Percentiles rank a stretch among this genome's conserved stretches.
Conservation (phyloP, 2,888 invertebrate species). For the Hololepta plana region DNA sequence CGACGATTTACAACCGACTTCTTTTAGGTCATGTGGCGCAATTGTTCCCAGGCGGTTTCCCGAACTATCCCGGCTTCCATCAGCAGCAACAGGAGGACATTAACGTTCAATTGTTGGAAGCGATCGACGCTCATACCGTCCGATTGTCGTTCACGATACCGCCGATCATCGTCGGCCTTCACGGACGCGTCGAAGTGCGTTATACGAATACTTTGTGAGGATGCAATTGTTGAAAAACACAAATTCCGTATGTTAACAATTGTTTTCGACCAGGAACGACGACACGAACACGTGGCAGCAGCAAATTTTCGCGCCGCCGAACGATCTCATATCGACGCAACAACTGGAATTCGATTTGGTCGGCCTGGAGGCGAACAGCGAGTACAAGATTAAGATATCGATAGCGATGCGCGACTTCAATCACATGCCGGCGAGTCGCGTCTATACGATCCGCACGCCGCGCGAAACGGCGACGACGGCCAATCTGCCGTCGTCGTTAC, state of each 20-base stretch:
- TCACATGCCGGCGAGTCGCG: constrained; percentile 58
- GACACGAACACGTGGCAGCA: constrained; percentile 62
- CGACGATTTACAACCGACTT: constrained; percentile 1
- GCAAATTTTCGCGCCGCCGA: constrained; percentile 74
- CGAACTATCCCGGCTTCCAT: constrained; percentile 28
- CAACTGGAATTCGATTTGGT: constrained; percentile 71
- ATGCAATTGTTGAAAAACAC: constrained; percentile 1
- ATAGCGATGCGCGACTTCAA: constrained; percentile 59
- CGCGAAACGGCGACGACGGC: constrained; percentile 31
- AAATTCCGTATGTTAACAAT: not conserved
- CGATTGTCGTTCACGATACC: constrained; percentile 72
- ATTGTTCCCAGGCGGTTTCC: constrained; percentile 13
- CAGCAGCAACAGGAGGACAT: constrained; percentile 29
- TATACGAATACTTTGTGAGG: constrained; percentile 64
- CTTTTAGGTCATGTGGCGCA: constrained; percentile 1
- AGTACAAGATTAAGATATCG: constrained; percentile 68
- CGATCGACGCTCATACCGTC: constrained; percentile 62
- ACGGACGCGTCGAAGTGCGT: constrained; percentile 72
- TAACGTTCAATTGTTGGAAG: constrained; percentile 39
- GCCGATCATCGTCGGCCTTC: constrained; percentile 62
- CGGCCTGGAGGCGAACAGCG: constrained; percentile 57
- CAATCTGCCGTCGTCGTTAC: constrained; percentile 39
- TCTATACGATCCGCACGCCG: constrained; percentile 57
- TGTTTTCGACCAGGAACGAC: constrained; percentile 21
- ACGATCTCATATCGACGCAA: constrained; percentile 68